These are phyloP conservation scores for Erebia aethiops DNA, from an alignment of 2,888 invertebrate genomes.

Conservation along the genomic window DNA sequence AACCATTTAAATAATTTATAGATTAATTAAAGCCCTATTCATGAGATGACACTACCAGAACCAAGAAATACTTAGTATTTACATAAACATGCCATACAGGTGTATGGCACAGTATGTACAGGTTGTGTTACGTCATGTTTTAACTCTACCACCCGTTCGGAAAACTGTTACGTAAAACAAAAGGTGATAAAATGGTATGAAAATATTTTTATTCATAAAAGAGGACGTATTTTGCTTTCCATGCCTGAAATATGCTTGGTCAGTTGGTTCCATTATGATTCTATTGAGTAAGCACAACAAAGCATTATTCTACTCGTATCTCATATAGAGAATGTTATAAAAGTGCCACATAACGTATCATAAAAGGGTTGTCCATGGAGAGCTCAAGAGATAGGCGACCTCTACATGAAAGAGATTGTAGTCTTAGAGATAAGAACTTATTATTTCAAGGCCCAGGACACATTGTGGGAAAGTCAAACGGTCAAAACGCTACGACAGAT, in stretches of 20 bases:
- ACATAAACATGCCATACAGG: too few relatives aligned
- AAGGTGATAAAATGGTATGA: not conserved
- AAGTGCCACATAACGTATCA: conserved; percentile 13
- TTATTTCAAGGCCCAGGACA: not conserved
- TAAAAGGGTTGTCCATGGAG: not conserved
- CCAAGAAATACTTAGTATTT: too few relatives aligned
- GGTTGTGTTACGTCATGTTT: too few relatives aligned
- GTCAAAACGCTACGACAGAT: too few relatives aligned
- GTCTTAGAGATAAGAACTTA: conserved; percentile 3
- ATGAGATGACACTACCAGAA: too few relatives aligned
- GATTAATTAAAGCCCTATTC: too few relatives aligned
- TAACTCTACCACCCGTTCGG: too few relatives aligned
- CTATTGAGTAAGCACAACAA: not conserved
- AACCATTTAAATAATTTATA: too few relatives aligned
- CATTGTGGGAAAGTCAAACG: not conserved
- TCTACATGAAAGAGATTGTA: conserved; percentile 8
- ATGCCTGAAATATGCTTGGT: not conserved
- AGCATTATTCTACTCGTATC: not conserved
- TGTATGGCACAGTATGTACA: too few relatives aligned
- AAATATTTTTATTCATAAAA: too few relatives aligned
- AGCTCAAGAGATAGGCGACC: conserved; percentile 10
- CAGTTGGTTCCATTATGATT: not conserved
- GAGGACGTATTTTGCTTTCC: not conserved
- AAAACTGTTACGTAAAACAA: not conserved
- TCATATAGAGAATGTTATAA: conserved; percentile 5